Evolutionary conservation across 2,888 invertebrate genomes (phyloP), one percentile per base, ranked within the genome.

Genomic region (Ypsolopha sequella): DNA sequence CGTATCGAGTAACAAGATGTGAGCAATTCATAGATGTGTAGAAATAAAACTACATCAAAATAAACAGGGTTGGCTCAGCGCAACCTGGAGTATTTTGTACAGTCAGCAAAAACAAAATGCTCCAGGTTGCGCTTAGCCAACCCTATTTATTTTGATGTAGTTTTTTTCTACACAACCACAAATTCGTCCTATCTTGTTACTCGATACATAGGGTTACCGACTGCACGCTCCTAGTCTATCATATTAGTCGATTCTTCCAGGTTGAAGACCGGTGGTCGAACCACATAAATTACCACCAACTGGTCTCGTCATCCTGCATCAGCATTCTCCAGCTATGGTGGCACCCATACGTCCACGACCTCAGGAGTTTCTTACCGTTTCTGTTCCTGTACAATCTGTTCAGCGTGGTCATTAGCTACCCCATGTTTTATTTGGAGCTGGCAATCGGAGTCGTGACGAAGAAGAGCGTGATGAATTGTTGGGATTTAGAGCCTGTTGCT

Each of bases 301-400:
- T 86, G 0, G 76, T 86, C 0, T 56, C 76, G 6, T 81, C 85
- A 0, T 76, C 82, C 0, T 80, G 82, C 58, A 65, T 84, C 51
- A 76, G 86, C 7, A 72, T 84, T 9, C 60, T 74, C 13, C 86
- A 86, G 58, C 55, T 85, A 1, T 84, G 81, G 75, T 84, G 82
- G 80, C 80, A 84, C 44, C 86, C 86, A 0, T 85, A 85, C 60
- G 53, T 81, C 0, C 65, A 78, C 55, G 80, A 82, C 51, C 58
- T 77, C 1, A 53, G 60, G 14, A 71, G 65, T 36, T 60, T 84
- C 1, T 53, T 84, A 0, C 85, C 86, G 0, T 87, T 86, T 52
- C 58, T 87, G 10, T 74, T 82, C 51, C 66, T 85, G 0, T 81
- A 82, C 60, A 84, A 82, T 36, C 53, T 84, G 13, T 79, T 80